Conservation (phyloP, 2,113 vertebrate species). For the Cromileptes altivelis region DNA sequence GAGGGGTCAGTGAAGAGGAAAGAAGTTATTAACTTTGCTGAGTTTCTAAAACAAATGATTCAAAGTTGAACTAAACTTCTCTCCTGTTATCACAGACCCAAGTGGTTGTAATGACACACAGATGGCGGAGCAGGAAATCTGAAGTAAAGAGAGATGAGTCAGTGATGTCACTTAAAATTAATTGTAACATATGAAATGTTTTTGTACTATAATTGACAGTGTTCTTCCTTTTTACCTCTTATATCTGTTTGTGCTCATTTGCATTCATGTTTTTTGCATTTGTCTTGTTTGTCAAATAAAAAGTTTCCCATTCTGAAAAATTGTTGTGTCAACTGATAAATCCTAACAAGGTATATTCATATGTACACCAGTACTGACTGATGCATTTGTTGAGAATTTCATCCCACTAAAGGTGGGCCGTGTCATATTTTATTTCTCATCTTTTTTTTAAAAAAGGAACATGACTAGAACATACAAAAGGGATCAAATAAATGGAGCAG, state of each 20-base stretch:
- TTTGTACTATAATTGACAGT: slow-evolving; percentile 38
- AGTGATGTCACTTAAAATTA: neutral
- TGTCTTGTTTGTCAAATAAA: slow-evolving; percentile 65
- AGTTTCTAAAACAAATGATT: slow-evolving; percentile 46
- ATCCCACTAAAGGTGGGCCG: too few relatives aligned
- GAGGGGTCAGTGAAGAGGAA: slow-evolving; percentile 10
- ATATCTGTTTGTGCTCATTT: slow-evolving; percentile 26
- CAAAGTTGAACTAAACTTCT: slow-evolving; percentile 25
- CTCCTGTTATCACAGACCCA: neutral
- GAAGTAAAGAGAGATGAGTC: slow-evolving; percentile 57
- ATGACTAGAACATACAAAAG: neutral
- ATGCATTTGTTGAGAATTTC: too few relatives aligned
- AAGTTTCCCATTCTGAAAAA: neutral
- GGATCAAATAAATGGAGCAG: neutral
- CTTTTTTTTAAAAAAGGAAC: neutral
- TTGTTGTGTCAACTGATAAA: neutral
- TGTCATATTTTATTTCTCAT: neutral
- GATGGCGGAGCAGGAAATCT: slow-evolving; percentile 70
- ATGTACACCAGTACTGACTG: too few relatives aligned
- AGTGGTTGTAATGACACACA: slow-evolving; percentile 70
- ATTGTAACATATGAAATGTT: slow-evolving; percentile 42
- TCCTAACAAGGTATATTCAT: neutral
- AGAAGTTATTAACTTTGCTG: slow-evolving; percentile 18
- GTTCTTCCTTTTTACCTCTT: slow-evolving; percentile 48
- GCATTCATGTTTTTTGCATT: slow-evolving; percentile 48